These are phyloP conservation scores for Parascotia fuliginaria DNA, from an alignment of 2,888 invertebrate species.

Conservation along the genomic window DNA sequence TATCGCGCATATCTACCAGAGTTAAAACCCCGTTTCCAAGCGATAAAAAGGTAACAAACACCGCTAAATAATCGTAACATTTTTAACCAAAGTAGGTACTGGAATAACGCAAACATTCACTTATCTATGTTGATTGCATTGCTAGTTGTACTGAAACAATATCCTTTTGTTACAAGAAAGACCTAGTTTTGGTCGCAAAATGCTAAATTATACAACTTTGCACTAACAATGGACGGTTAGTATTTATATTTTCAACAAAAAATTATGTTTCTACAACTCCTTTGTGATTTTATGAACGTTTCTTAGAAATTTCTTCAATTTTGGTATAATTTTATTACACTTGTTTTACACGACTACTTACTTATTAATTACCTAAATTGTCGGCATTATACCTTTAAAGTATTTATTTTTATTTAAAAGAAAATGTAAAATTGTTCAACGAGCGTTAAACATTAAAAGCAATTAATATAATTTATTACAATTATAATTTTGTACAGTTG, in stretches of 20 bases:
- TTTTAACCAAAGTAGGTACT: conserved; percentile 45
- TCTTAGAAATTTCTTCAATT: conserved; percentile 27
- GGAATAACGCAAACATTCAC: conserved; percentile 63
- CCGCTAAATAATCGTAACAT: conserved; percentile 44
- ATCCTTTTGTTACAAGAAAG: conserved; percentile 80
- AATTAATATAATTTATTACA: neutral
- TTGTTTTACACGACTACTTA: neutral
- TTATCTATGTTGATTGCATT: conserved; percentile 80
- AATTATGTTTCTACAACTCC: conserved; percentile 38
- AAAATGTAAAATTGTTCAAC: neutral
- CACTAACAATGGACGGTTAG: conserved; percentile 63
- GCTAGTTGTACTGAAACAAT: conserved; percentile 80
- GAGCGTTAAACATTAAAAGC: neutral
- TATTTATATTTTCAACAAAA: conserved; percentile 58
- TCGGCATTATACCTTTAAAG: neutral
- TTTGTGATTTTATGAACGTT: conserved; percentile 28
- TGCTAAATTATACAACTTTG: conserved; percentile 70
- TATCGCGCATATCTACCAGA: conserved; percentile 8
- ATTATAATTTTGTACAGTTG: neutral
- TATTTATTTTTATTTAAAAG: neutral
- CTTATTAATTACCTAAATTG: neutral
- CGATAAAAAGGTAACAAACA: conserved; percentile 31
- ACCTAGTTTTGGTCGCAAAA: conserved; percentile 79
- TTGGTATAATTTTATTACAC: conserved; percentile 4
- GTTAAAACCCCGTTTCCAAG: conserved; percentile 12